Evolutionary conservation across 2,888 invertebrate genomes (phyloP).

Genomic region (Chorisops tibialis): DNA sequence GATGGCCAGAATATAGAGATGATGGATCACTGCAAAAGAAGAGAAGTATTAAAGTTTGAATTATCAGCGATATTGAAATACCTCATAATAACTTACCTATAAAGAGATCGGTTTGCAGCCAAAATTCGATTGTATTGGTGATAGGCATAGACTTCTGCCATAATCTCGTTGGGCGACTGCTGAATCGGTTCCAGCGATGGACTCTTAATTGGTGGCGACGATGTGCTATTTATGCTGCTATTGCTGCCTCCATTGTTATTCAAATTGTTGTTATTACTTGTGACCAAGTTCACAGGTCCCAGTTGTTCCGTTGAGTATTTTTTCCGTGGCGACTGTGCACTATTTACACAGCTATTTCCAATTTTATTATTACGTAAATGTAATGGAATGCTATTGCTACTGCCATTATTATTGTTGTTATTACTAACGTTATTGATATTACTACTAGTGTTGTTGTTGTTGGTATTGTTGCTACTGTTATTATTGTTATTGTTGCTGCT

Average conservation of each 20-base stretch:
- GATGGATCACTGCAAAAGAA: slow-evolving; percentile 24
- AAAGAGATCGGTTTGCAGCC: slow-evolving; percentile 37
- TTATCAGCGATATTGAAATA: neutral
- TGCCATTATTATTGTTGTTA: slow-evolving; percentile 28
- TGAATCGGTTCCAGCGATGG: neutral
- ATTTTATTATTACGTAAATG: slow-evolving; percentile 32
- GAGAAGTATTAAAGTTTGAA: neutral
- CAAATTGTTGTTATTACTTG: slow-evolving; percentile 35
- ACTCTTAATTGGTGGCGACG: slow-evolving; percentile 16
- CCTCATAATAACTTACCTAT: slow-evolving; percentile 37
- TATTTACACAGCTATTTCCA: slow-evolving; percentile 23
- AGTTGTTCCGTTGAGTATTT: slow-evolving; percentile 37
- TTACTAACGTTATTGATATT: slow-evolving; percentile 28
- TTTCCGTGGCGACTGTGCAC: slow-evolving; percentile 28
- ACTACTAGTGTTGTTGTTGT: slow-evolving; percentile 23
- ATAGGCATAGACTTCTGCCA: slow-evolving; percentile 37
- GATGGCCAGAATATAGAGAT: slow-evolving; percentile 36
- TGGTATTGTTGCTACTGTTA: slow-evolving; percentile 27
- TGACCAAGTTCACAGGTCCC: slow-evolving; percentile 43
- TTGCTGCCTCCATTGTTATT: slow-evolving; percentile 6
- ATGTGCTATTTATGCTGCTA: slow-evolving; percentile 10
- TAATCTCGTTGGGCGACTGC: slow-evolving; percentile 21
- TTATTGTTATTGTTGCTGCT: slow-evolving; percentile 32
- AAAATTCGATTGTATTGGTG: slow-evolving; percentile 7
- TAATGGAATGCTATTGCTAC: slow-evolving; percentile 37